Base-by-base conservation (phyloP, 64 coral and sea anemone genomes). In the Hydrozoanthus tunicans region DNA sequence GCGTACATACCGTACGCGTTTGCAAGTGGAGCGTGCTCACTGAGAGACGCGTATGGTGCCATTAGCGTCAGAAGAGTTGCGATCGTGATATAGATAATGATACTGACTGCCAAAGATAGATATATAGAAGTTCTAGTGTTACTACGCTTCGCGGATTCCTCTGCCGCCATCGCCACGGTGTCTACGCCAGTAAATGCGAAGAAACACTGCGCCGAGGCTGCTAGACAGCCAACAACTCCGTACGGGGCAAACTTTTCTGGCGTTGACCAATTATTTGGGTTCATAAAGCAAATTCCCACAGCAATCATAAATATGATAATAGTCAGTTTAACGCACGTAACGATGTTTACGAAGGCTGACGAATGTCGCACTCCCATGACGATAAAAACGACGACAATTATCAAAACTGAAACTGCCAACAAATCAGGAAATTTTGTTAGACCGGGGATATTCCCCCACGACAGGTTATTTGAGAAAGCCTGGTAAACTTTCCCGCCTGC, bases 181-280 rank as follows among this genome's bases (percentile, higher is more conserved):
- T 93, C 95, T 4, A 96, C 78, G 2, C 95, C 95, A 56, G 69
- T 78, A 20, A 96, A 82, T 57, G 73, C 90, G 55, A 75, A 96
- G 59, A 96, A 82, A 14, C 95, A 96, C 20, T 80, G 83, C n/a
- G 95, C 81, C 6, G 89, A 69, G 5, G 95, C 95, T 26, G 73
- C 61, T 4, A 96, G 26, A 63, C 93, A 89, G 0, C 95, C 95
- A 14, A 73, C 14, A 57, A 90, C 67, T 58, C 95, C 95, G 64
- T 91, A 89, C 5, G 95, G 95, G 5, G 92, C 95, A 90, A 96
- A 96, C 59, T 93, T 93, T 14, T 93, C 76, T 24, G 80, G 55
- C 14, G 54, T 86, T 13, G 92, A 93, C 94, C 91, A 93, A 57
- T 93, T 92, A 1, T 77, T 61, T 4, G 94, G 61, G 14, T 90